Evolutionary conservation across 2,113 vertebrate species (phyloP).

Genomic region (Chloebia gouldiae): DNA sequence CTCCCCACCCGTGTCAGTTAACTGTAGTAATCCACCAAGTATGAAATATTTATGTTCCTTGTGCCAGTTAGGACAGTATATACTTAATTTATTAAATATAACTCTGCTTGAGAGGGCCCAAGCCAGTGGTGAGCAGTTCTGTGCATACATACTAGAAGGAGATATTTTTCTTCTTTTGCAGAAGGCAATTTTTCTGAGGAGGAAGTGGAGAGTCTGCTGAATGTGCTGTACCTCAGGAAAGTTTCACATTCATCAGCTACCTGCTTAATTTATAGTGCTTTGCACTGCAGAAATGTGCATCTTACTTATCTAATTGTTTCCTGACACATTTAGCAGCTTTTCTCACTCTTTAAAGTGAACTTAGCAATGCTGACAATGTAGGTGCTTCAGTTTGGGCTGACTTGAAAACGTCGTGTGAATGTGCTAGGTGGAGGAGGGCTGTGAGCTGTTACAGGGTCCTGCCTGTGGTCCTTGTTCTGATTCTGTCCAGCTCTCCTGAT

Average conservation of each 20-base stretch:
- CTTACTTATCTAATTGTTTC: slow-evolving; percentile 68
- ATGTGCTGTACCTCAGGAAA: slow-evolving; percentile 44
- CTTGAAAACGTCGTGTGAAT: slow-evolving; percentile 8
- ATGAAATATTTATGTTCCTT: slow-evolving; percentile 50
- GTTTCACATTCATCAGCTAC: slow-evolving; percentile 55
- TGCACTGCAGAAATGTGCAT: slow-evolving; percentile 55
- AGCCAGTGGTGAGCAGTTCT: background rate
- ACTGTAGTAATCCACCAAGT: slow-evolving; percentile 36
- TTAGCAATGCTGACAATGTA: slow-evolving; percentile 65
- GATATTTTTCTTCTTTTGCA: background rate
- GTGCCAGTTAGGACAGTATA: slow-evolving; percentile 5
- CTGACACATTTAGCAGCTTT: slow-evolving; percentile 69
- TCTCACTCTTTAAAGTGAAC: slow-evolving; percentile 66
- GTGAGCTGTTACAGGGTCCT: background rate
- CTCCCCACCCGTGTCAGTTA: background rate
- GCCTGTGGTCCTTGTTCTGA: background rate
- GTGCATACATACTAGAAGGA: slow-evolving; percentile 33
- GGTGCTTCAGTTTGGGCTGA: slow-evolving; percentile 55
- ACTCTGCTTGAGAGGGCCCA: background rate
- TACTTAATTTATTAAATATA: slow-evolving; percentile 32
- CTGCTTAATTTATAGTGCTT: slow-evolving; percentile 66
- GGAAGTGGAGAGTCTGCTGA: slow-evolving; percentile 12
- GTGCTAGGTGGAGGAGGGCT: background rate
- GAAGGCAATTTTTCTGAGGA: slow-evolving; percentile 27
- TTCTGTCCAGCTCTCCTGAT: background rate